A percentile compares a stretch with the other conserved stretches of the same genome.
Conservation (phyloP, 2,113 vertebrate genomes). For the Cephalopterus ornatus region DNA sequence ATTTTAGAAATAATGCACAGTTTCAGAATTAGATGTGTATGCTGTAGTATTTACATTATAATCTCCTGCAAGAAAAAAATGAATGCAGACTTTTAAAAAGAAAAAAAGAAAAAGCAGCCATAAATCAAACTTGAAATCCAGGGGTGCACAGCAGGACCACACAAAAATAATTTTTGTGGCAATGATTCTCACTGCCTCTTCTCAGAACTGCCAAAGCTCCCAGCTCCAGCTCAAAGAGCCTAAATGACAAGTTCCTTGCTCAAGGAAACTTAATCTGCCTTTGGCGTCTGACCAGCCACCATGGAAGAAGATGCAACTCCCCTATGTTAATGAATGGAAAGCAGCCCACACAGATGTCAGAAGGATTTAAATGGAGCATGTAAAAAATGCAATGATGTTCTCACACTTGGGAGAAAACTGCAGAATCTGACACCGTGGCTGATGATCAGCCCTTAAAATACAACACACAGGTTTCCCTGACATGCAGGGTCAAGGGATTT, state of each 20-base stretch:
- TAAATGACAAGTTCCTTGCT: constrained; percentile 9
- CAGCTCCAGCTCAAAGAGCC: not conserved
- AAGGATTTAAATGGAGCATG: constrained; percentile 45
- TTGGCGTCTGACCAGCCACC: constrained; percentile 35
- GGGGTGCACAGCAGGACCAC: constrained; percentile 29
- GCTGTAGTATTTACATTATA: not conserved
- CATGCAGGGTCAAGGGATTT: not conserved
- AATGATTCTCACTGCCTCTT: not conserved
- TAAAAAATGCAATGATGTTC: constrained; percentile 41
- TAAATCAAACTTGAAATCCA: constrained; percentile 31
- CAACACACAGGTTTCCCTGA: not conserved
- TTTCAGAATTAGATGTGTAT: constrained; percentile 5
- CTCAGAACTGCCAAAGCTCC: constrained; percentile 9
- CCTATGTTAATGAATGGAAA: constrained; percentile 52
- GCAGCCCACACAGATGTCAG: constrained; percentile 54
- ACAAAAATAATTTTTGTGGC: constrained; percentile 38
- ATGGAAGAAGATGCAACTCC: constrained; percentile 60
- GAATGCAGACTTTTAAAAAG: not conserved
- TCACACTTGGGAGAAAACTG: constrained; percentile 20
- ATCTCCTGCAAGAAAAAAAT: not conserved
- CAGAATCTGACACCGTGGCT: not conserved
- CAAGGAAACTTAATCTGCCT: constrained; percentile 44
- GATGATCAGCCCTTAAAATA: constrained; percentile 2
- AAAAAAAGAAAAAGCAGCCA: not conserved
- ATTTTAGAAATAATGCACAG: constrained; percentile 38